Evolutionary conservation across 2,888 invertebrate species (phyloP), one percentile per base, ranked within the genome.

Genomic region (Caenorhabditis sp.): DNA sequence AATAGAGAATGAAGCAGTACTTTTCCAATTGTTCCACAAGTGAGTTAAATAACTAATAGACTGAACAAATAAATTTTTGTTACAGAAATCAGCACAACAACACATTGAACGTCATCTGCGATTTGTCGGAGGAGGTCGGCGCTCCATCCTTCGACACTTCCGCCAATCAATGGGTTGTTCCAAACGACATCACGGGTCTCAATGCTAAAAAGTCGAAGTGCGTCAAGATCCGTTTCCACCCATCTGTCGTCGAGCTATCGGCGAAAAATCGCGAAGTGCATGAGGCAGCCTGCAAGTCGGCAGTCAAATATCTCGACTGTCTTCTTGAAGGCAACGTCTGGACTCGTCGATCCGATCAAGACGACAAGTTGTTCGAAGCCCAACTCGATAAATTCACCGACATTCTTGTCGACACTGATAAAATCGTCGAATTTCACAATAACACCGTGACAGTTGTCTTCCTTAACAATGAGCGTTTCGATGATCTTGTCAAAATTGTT

Each of bases 161-260:
- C n/a, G 59, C 65, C 49, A 63, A 62, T 62, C 53, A 59, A 59
- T 73, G 73, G 73, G 68, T 73, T 62, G 68, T 73, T 26, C 73
- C 73, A 57, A 64, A 26, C 38, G 73, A 73, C 23, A 58, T 73
- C 61, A 62, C 59, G 26, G 73, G 73, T 17, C 60, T 73, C 31
- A 64, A 65, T 21, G 52, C 64, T 43, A 73, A 73, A 59, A 73
- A 73, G 57, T n/a, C 68, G 58, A 73, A 73, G 36, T 54, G 53
- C 25, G 63, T 73, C 38, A 73, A 73, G 62, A 54, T 73, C 27
- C 68, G 73, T 20, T 65, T 68, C 63, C 68, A 68, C 59, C 73
- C 73, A 50, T 65, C 65, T 4, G 65, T 73, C 63, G 63, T 62
- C 62, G 57, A 73, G 38, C 27, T 68, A 49, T 63, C 68, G 43